A percentile compares a stretch with the other conserved stretches of the same genome.
Evolutionary conservation across 2,113 vertebrate species (phyloP).

Genomic region (Tragelaphus imberbis): DNA sequence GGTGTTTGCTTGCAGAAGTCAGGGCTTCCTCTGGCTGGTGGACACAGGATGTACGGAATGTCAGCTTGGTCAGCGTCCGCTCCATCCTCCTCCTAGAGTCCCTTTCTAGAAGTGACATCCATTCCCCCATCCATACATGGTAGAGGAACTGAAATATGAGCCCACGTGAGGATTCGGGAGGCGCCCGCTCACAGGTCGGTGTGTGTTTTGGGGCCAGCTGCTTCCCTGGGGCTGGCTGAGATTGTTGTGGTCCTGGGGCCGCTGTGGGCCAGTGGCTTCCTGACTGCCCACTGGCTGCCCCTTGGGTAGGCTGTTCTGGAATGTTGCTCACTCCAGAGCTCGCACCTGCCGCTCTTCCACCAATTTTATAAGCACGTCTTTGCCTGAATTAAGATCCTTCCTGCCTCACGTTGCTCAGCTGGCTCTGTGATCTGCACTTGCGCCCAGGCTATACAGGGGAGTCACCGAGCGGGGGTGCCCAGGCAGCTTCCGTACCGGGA

Average conservation of each 20-base stretch:
- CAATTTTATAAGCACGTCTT: no score
- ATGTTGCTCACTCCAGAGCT: neutral
- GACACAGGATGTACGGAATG: rapidly evolving
- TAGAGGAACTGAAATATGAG: neutral
- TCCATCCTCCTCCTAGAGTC: neutral
- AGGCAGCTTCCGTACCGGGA: neutral
- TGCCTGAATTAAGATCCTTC: neutral
- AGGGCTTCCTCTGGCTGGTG: neutral
- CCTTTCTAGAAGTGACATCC: neutral
- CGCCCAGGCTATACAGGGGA: neutral
- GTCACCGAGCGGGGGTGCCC: neutral
- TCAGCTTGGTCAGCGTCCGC: neutral
- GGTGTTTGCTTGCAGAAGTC: neutral
- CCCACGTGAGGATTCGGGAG: neutral
- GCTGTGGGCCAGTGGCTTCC: neutral
- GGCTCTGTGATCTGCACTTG: neutral
- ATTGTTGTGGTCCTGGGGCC: neutral
- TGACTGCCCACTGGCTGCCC: neutral
- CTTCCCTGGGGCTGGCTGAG: neutral
- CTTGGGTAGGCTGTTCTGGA: neutral
- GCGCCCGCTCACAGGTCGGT: neutral
- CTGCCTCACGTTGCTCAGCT: neutral
- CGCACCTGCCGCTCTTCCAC: neutral
- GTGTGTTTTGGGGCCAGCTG: neutral
- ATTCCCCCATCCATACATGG: neutral